Base-by-base conservation (phyloP, 2,797 vertebrate genomes). In the Hemibagrus guttatus region DNA sequence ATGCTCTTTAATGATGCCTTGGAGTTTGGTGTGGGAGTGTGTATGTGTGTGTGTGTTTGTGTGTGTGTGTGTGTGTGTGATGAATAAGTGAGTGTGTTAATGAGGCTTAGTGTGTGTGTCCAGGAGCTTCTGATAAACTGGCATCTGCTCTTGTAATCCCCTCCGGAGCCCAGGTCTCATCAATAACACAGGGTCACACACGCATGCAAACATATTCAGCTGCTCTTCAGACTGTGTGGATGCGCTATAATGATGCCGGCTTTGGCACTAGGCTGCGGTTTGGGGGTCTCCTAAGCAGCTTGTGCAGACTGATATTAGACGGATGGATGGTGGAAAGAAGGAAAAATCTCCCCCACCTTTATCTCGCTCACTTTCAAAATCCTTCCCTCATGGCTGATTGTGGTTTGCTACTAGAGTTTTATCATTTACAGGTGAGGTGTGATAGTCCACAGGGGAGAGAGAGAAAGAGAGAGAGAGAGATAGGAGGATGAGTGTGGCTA, bases 341-440 rank as follows among this genome's bases (percentile, higher is more conserved):
- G 76, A 63, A 64, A 78, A 84, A 78, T 64, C 69, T 56, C 74
- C 56, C 56, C 78, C 63, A 46, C 54, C n/a, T 69, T 31, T 81
- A 39, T 52, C 58, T 82, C 88, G 1, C 80, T 66, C 79, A 76
- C 56, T 54, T 84, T 72, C 54, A 39, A 84, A 79, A 59, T 66
- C 80, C 28, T 68, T 87, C 64, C 80, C 66, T 31, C 71, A 61
- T 52, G 83, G 75, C 76, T 72, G 52, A 88, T 90, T 89, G 84
- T 82, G 90, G 92, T 94, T 92, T 92, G 93, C 93, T 93, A 93
- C 92, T 90, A 64, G 90, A 91, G 91, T 92, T 95, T 93, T 92
- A 94, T 93, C 93, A 93, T 94, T 94, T 94, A 94, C 93, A 93
- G 92, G 92, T 94, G 93, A 91, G 89, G 91, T 91, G 89, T 91